Percentiles rank a stretch among this genome's conserved stretches.
Evolutionary conservation across 2,113 vertebrate species (phyloP).

Genomic region (Rallus limicola): DNA sequence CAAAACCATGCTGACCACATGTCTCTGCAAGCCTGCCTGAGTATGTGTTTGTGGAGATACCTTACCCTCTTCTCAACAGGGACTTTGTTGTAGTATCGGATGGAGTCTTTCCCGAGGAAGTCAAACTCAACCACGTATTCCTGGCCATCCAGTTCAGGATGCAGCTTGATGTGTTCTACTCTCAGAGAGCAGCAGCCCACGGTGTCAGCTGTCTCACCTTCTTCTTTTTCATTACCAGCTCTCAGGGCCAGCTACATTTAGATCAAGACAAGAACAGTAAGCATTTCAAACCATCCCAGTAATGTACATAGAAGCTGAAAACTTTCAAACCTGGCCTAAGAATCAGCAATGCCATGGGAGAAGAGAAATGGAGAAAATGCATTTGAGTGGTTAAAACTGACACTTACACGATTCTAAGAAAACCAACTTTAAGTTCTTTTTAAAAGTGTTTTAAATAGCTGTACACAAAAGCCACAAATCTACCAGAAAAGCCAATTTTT

Average conservation of each 20-base stretch:
- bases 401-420: background rate
- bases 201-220: conserved; percentile 95
- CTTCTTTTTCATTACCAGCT: conserved; percentile 97
- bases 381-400: background rate
- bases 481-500: background rate
- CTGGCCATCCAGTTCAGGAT: conserved; percentile 90
- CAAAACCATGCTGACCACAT: background rate
- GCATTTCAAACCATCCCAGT: background rate
- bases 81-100: conserved; percentile 98
- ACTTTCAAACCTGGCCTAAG: background rate
- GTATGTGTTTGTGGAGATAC: background rate
- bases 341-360: background rate
- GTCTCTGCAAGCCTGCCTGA: background rate
- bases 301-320: background rate
- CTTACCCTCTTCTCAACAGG: conserved; percentile 97
- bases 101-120: conserved; percentile 96
- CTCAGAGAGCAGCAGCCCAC: conserved; percentile 95
- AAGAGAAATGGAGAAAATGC: background rate
- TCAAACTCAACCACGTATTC: conserved; percentile 97
- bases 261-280: background rate
- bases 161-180: conserved; percentile 93
- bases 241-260: conserved; percentile 88
- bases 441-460: background rate
- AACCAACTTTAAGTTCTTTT: background rate
- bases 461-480: background rate